Percentiles rank a stretch among this genome's conserved stretches.
phyloP scores from a whole-genome alignment of 1,140 invertebrate species.

The Hyles euphorbiae region DNA sequence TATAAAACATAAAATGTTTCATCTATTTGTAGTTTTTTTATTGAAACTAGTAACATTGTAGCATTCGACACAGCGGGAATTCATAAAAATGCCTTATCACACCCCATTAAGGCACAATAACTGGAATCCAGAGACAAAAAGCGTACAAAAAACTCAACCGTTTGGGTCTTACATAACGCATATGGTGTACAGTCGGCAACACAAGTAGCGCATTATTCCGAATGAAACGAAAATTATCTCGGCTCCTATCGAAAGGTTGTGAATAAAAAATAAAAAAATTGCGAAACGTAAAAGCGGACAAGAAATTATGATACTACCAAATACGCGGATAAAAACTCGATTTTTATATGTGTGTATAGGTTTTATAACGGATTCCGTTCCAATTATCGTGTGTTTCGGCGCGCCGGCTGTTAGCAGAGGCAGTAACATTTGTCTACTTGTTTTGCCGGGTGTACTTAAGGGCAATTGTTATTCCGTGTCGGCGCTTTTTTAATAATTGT shows the following conservation, averaged over 20 bases:
- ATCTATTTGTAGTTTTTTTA: neutral
- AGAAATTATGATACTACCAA: conserved; percentile 70
- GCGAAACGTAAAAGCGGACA: conserved; percentile 36
- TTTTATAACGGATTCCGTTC: conserved; percentile 41
- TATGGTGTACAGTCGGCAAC: conserved; percentile 7
- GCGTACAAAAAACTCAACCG: conserved; percentile 20
- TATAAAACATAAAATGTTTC: neutral
- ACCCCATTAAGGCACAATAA: conserved; percentile 47
- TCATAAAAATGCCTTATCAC: conserved; percentile 44
- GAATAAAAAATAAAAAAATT: no score
- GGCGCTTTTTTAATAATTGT: conserved; percentile 1
- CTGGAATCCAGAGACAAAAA: conserved; percentile 32
- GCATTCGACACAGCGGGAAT: conserved; percentile 21
- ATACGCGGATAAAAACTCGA: conserved; percentile 52
- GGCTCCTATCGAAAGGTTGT: neutral
- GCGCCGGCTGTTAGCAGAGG: conserved; percentile 12
- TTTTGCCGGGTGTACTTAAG: conserved; percentile 20
- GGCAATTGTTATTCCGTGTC: conserved; percentile 10
- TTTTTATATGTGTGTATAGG: conserved; percentile 33
- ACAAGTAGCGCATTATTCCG: conserved; percentile 1
- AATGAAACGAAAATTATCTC: neutral
- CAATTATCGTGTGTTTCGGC: conserved; percentile 48
- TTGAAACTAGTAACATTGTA: conserved; percentile 1
- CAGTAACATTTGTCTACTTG: conserved; percentile 38
- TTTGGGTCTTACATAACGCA: conserved; percentile 30